phyloP scores from a whole-genome alignment of 2,113 vertebrate species.

The Nerophis lumbriciformis region DNA sequence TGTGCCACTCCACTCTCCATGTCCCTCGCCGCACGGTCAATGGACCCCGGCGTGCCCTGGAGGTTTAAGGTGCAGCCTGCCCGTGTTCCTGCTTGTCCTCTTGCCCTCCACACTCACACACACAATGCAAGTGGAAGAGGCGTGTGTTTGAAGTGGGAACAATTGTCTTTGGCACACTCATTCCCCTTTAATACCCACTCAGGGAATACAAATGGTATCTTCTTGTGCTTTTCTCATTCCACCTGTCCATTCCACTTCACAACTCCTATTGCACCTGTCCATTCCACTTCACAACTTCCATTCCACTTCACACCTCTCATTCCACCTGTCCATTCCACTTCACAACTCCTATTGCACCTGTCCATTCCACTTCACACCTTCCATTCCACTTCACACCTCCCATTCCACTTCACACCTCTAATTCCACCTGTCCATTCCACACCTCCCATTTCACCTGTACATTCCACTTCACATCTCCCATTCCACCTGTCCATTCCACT shows the following conservation, averaged over 20 bases:
- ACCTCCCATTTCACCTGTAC: too few species aligned
- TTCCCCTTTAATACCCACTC: constrained; percentile 24
- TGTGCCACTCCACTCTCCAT: constrained; percentile 51
- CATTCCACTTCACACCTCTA: too few species aligned
- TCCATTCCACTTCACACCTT: constrained; percentile 21
- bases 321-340: too few species aligned
- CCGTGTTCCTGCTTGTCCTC: constrained; percentile 44
- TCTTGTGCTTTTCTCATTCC: constrained; percentile 52
- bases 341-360: constrained; percentile 8
- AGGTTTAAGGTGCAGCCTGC: constrained; percentile 61
- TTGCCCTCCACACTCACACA: constrained; percentile 53
- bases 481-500: too few species aligned
- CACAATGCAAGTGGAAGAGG: constrained; percentile 39
- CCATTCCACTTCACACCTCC: too few species aligned
- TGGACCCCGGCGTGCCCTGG: constrained; percentile 47
- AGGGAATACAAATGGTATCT: constrained; percentile 45
- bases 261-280: too few species aligned
- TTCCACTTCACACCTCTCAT: too few species aligned
- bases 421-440: too few species aligned
- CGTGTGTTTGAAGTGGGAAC: constrained; percentile 18
- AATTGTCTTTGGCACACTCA: constrained; percentile 22
- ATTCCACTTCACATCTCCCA: too few species aligned
- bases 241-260: constrained; percentile 47
- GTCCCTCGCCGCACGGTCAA: constrained; percentile 50
- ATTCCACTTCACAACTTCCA: too few species aligned